phyloP scores from a whole-genome alignment of 2,888 invertebrate genomes.

The Chymomyza fuscimana region DNA sequence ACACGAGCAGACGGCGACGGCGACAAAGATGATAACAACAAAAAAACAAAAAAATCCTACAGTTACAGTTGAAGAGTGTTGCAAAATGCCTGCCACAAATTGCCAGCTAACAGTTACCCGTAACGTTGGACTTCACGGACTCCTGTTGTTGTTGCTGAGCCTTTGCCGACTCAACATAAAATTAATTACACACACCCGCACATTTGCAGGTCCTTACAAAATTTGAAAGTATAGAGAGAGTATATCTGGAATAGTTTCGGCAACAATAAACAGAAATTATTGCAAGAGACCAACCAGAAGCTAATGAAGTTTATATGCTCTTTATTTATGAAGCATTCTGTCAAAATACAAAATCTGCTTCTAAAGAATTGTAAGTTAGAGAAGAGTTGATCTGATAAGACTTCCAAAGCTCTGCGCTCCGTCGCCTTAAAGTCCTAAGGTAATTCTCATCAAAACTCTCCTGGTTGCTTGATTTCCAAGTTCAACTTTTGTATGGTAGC shows the following conservation, averaged over 20 bases:
- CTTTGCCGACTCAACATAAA: slow-evolving; percentile 62
- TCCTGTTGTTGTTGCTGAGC: slow-evolving; percentile 19
- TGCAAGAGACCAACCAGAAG: background rate
- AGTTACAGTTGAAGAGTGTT: background rate
- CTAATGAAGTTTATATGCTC: too few relatives aligned
- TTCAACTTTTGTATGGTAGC: too few relatives aligned
- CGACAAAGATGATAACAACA: slow-evolving; percentile 38
- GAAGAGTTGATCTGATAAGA: too few relatives aligned
- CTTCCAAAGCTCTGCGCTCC: too few relatives aligned
- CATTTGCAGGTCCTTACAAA: slow-evolving; percentile 9
- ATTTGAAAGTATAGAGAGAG: background rate
- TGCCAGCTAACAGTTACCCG: slow-evolving; percentile 6
- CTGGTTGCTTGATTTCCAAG: too few relatives aligned
- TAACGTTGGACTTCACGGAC: slow-evolving; percentile 27
- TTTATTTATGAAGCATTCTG: too few relatives aligned
- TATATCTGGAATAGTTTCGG: background rate
- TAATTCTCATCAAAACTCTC: too few relatives aligned
- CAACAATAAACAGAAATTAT: background rate
- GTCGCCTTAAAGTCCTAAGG: too few relatives aligned
- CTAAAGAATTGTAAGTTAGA: too few relatives aligned
- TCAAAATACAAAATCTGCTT: too few relatives aligned
- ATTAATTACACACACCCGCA: slow-evolving; percentile 64
- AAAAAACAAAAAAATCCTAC: background rate
- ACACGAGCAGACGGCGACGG: slow-evolving; percentile 28
- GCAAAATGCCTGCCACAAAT: background rate